A percentile compares a stretch with the other conserved stretches of the same genome.
Conservation (phyloP, 2,113 vertebrate genomes). For the Hyperopisus bebe region DNA sequence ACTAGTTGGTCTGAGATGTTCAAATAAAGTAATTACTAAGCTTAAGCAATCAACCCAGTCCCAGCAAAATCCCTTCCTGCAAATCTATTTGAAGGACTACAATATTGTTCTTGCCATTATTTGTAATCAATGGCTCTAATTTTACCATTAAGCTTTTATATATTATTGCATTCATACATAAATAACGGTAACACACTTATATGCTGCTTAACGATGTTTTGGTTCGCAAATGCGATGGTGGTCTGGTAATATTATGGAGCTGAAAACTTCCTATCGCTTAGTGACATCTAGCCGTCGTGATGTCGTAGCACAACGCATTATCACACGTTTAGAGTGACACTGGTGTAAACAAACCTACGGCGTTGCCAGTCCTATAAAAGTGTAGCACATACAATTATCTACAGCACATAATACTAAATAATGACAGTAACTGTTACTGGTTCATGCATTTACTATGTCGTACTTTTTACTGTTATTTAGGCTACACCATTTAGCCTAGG, state of each 20-base stretch:
- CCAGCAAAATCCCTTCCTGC: neutral
- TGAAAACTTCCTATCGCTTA: neutral
- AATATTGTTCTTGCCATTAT: neutral
- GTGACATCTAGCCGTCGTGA: neutral
- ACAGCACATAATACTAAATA: neutral
- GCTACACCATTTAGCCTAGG: neutral
- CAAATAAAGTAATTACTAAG: constrained; percentile 8
- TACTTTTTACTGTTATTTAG: neutral
- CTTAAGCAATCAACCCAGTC: neutral
- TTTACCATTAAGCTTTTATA: neutral
- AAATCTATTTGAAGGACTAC: neutral
- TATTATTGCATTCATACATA: neutral
- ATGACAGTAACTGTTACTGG: neutral
- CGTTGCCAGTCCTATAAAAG: neutral
- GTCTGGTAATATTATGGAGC: neutral
- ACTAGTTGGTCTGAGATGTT: neutral
- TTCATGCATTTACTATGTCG: neutral
- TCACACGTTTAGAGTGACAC: neutral
- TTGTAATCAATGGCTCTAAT: neutral
- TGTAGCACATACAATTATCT: neutral
- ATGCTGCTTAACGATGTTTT: neutral
- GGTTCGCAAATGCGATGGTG: neutral
- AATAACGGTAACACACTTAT: neutral
- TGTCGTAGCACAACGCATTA: neutral
- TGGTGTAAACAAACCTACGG: neutral